Percentiles rank a stretch among this genome's conserved stretches.
phyloP scores from a whole-genome alignment of 2,797 vertebrate species.

The Sebastes vulpes region DNA sequence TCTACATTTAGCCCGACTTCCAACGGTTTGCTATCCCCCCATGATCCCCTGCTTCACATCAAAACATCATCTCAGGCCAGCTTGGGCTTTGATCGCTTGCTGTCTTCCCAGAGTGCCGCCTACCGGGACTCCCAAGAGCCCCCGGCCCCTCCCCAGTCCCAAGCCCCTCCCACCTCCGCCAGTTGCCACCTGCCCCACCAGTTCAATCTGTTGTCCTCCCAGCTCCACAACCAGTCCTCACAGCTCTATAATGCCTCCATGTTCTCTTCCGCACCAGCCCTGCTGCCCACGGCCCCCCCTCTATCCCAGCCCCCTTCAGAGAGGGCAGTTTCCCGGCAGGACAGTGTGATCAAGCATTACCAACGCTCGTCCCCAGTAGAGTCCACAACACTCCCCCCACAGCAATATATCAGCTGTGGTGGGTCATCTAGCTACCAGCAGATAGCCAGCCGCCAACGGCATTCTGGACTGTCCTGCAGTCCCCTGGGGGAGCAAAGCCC shows the following conservation, averaged over 20 bases:
- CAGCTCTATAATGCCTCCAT: conserved; percentile 92
- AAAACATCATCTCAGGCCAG: conserved; percentile 91
- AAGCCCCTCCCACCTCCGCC: conserved; percentile 81
- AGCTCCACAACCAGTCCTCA: conserved; percentile 87
- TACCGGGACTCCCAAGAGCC: conserved; percentile 87
- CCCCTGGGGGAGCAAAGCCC: conserved; percentile 90
- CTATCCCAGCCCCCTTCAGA: conserved; percentile 85
- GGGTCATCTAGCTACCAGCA: conserved; percentile 88
- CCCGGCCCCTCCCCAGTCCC: conserved; percentile 57
- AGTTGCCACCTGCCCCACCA: conserved; percentile 89
- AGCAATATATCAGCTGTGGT: conserved; percentile 92
- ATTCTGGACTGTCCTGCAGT: conserved; percentile 89
- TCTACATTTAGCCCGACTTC: conserved; percentile 91
- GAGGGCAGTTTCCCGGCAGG: conserved; percentile 89
- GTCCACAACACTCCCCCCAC: conserved; percentile 86
- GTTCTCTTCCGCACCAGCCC: conserved; percentile 85
- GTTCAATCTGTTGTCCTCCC: conserved; percentile 91
- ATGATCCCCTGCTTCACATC: conserved; percentile 92
- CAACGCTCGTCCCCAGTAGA: conserved; percentile 87
- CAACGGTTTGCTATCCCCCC: conserved; percentile 92
- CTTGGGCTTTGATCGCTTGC: conserved; percentile 90
- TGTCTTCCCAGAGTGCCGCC: conserved; percentile 86
- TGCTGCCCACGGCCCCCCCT: conserved; percentile 60
- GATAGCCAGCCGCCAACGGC: conserved; percentile 84
- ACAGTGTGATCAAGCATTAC: conserved; percentile 95